phyloP scores from a whole-genome alignment of 2,888 invertebrate species.

The Ophraella communa region DNA sequence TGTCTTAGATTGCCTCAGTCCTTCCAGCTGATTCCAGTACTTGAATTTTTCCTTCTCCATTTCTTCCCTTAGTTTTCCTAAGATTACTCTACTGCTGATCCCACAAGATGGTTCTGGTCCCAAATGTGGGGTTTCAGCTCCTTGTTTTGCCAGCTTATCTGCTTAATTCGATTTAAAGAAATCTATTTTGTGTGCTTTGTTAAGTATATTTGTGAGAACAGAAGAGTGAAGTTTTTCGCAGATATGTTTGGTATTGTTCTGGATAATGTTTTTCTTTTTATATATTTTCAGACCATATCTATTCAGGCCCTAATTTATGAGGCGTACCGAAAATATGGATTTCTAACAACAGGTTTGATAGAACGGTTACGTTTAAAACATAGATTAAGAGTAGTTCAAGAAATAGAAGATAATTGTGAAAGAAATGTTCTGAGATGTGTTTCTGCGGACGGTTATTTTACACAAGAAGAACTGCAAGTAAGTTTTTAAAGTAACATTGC shows the following conservation, averaged over 20 bases:
- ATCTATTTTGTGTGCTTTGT: too few species aligned
- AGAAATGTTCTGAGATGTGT: constrained; percentile 90
- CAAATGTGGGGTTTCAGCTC: too few species aligned
- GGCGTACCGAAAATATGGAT: constrained; percentile 82
- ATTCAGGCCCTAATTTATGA: constrained; percentile 85
- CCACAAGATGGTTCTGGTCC: too few species aligned
- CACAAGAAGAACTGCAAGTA: constrained; percentile 67
- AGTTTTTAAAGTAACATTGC: not conserved
- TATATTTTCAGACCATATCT: constrained; percentile 75
- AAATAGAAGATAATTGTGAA: constrained; percentile 87
- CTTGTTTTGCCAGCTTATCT: too few species aligned
- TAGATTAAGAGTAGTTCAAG: constrained; percentile 89
- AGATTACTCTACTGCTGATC: too few species aligned
- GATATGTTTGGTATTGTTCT: not conserved
- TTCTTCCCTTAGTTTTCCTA: too few species aligned
- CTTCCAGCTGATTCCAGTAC: too few species aligned
- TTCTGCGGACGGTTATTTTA: constrained; percentile 71
- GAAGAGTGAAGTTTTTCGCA: not conserved
- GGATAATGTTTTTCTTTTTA: too few species aligned
- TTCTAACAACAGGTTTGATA: constrained; percentile 84
- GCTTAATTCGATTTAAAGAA: too few species aligned
- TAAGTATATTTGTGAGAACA: too few species aligned
- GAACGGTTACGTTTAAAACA: constrained; percentile 91
- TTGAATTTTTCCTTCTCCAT: too few species aligned
- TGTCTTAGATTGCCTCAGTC: too few species aligned